phyloP scores from a whole-genome alignment of 2,888 invertebrate genomes.

The Pseudococcus longispinus region DNA sequence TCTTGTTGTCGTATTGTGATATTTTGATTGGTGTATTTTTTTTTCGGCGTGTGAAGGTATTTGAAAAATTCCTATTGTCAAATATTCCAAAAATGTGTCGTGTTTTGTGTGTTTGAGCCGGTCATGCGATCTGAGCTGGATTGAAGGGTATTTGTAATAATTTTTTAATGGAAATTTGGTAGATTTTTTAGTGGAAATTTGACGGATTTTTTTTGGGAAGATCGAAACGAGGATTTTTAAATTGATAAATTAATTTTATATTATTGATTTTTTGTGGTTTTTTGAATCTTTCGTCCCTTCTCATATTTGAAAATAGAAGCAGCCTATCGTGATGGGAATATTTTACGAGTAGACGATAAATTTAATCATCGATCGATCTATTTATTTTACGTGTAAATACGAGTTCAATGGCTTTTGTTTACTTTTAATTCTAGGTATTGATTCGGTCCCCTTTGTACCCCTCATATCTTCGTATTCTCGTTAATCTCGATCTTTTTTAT shows the following conservation, averaged over 20 bases:
- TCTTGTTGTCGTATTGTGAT: not conserved
- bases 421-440: not conserved
- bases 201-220: too few relatives aligned
- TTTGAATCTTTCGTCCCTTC: not conserved
- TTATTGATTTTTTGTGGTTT: not conserved
- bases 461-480: not conserved
- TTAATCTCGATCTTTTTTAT: constrained; percentile 18
- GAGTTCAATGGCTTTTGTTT: constrained; percentile 28
- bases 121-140: not conserved
- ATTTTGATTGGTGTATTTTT: not conserved
- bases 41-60: not conserved
- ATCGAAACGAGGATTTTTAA: too few relatives aligned
- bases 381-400: not conserved
- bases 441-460: not conserved
- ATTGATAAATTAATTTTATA: not conserved
- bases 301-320: not conserved
- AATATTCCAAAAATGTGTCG: not conserved
- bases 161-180: not conserved
- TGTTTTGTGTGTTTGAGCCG: not conserved
- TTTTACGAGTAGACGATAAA: not conserved
- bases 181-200: not conserved
- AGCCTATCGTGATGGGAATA: too few relatives aligned
- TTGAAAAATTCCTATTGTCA: not conserved
- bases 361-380: not conserved
- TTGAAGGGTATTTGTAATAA: too few relatives aligned